Conservation (phyloP, 2,797 vertebrate species). For the Morelia viridis region DNA sequence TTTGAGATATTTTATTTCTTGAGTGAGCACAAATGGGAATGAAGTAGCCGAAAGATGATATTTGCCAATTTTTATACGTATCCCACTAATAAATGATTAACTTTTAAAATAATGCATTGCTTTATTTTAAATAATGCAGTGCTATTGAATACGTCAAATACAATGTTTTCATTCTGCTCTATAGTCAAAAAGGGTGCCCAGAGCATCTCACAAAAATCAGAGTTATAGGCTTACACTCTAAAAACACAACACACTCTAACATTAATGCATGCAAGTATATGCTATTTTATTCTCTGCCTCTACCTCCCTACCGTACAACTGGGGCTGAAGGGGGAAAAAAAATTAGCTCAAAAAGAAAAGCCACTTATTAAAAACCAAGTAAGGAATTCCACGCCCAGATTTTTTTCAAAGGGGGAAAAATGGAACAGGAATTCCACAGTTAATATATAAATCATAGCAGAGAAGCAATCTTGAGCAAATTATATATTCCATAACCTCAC, state of each 20-base stretch:
- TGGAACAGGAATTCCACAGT: neutral
- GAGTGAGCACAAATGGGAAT: neutral
- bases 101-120: neutral
- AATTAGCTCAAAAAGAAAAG: neutral
- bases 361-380: neutral
- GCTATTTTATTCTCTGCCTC: neutral
- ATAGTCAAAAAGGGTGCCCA: neutral
- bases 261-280: neutral
- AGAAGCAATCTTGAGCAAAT: neutral
- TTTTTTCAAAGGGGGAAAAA: neutral
- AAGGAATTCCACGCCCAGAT: neutral
- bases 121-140: neutral
- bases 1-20: neutral
- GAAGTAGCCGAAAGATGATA: neutral
- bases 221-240: neutral
- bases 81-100: neutral
- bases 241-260: neutral
- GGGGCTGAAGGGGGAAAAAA: neutral
- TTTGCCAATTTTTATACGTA: neutral
- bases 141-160: neutral
- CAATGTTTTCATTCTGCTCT: neutral
- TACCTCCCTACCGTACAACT: neutral
- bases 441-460: neutral
- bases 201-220: neutral
- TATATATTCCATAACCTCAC: too few relatives aligned